phyloP scores from a whole-genome alignment of 2,113 vertebrate genomes.

The Bos indicus region DNA sequence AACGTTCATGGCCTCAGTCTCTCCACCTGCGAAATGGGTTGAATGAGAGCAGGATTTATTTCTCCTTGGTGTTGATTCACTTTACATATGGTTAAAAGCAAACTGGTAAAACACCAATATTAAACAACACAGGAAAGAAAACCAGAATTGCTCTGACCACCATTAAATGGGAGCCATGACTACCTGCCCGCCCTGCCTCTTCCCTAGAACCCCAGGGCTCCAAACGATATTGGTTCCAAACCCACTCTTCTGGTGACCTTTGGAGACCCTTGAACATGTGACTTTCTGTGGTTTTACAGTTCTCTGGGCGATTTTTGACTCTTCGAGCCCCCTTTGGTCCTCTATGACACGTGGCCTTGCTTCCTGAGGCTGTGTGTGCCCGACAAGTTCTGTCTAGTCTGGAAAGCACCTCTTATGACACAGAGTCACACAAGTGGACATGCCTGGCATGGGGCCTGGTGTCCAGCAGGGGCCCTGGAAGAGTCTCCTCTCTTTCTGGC shows the following conservation, averaged over 20 bases:
- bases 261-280: neutral
- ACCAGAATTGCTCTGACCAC: neutral
- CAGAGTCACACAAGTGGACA: neutral
- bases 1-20: neutral
- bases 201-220: neutral
- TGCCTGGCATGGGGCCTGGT: neutral
- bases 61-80: neutral
- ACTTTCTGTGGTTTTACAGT: neutral
- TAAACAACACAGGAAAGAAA: neutral
- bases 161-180: accelerated
- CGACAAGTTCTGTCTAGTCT: neutral
- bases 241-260: neutral
- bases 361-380: neutral
- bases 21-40: neutral
- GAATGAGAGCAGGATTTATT: neutral
- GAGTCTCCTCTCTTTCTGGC: neutral
- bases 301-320: neutral
- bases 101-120: neutral
- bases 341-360: neutral
- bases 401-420: neutral
- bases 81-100: neutral
- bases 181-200: neutral
- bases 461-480: neutral
- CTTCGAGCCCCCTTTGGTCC: neutral
- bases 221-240: neutral